A percentile compares a stretch with the other conserved stretches of the same genome.
These are phyloP conservation scores for Hydrozoanthus tunicans DNA, from an alignment of 64 coral and sea anemone genomes.

Conservation along the genomic window DNA sequence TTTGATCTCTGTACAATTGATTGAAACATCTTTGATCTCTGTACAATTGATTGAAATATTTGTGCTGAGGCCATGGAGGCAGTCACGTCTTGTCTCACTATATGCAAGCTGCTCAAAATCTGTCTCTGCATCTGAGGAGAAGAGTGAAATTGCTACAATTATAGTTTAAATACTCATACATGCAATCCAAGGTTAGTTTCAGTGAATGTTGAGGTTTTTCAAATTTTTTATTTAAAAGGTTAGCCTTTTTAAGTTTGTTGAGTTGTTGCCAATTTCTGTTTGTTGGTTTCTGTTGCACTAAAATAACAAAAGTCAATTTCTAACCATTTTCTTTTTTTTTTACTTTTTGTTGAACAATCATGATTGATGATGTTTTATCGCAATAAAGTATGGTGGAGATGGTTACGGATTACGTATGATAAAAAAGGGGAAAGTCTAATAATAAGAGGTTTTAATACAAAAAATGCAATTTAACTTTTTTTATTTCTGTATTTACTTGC, in stretches of 20 bases:
- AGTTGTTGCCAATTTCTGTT: too few relatives aligned
- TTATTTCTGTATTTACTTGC: too few relatives aligned
- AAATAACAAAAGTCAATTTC: too few relatives aligned
- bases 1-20: not conserved
- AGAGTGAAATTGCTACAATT: not conserved
- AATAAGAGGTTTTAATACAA: too few relatives aligned
- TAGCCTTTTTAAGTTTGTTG: not conserved
- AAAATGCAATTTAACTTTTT: too few relatives aligned
- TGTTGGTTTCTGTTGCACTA: too few relatives aligned
- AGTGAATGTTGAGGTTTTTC: not conserved
- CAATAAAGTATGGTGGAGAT: too few relatives aligned
- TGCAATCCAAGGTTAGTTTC: not conserved
- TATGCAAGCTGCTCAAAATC: constrained; percentile 54
- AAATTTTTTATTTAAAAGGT: not conserved
- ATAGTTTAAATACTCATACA: not conserved
- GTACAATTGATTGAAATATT: not conserved
- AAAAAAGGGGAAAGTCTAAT: too few relatives aligned
- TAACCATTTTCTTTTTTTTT: too few relatives aligned
- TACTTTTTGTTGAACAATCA: too few relatives aligned
- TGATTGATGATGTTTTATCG: too few relatives aligned
- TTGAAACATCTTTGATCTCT: not conserved
- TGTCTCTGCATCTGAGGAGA: constrained; percentile 28
- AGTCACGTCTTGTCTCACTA: constrained; percentile 18
- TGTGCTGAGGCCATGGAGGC: not conserved
- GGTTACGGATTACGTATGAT: too few relatives aligned